phyloP scores from a whole-genome alignment of 2,113 vertebrate genomes.

The Nothocercus nigrocapillus region DNA sequence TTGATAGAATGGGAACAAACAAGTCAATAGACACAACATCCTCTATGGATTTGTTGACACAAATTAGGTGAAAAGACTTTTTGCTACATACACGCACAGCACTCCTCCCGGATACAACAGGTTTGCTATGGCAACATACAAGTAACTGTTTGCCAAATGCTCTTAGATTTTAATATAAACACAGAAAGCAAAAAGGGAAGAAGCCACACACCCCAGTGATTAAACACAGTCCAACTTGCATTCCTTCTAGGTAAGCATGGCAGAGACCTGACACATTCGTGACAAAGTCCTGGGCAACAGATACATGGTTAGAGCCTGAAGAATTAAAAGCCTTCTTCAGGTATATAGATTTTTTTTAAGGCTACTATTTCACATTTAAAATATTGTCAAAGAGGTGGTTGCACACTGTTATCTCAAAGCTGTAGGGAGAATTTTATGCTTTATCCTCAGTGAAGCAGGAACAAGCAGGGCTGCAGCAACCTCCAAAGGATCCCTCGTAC shows the following conservation, averaged over 20 bases:
- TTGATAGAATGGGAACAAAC: slow-evolving; percentile 39
- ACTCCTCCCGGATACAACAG: neutral
- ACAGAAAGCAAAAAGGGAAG: neutral
- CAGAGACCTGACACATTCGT: neutral
- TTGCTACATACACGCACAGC: neutral
- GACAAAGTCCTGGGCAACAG: neutral
- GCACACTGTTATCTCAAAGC: neutral
- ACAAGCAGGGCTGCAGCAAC: neutral
- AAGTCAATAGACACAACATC: slow-evolving; percentile 38
- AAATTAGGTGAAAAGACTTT: slow-evolving; percentile 31
- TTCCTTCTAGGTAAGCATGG: neutral
- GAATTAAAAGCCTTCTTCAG: neutral
- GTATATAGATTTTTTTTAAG: neutral
- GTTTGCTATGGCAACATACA: slow-evolving; percentile 32
- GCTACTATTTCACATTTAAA: neutral
- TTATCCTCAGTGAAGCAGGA: neutral
- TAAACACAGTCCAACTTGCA: neutral
- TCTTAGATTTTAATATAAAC: neutral
- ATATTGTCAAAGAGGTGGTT: neutral
- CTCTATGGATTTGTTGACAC: slow-evolving; percentile 49
- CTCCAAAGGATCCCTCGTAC: neutral
- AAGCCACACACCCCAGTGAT: neutral
- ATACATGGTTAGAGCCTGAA: neutral
- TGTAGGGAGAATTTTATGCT: neutral
- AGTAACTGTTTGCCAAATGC: neutral